A percentile compares a stretch with the other conserved stretches of the same genome.
These are phyloP conservation scores for Hemithea aestivaria DNA, from an alignment of 2,888 invertebrate genomes.

Conservation along the genomic window DNA sequence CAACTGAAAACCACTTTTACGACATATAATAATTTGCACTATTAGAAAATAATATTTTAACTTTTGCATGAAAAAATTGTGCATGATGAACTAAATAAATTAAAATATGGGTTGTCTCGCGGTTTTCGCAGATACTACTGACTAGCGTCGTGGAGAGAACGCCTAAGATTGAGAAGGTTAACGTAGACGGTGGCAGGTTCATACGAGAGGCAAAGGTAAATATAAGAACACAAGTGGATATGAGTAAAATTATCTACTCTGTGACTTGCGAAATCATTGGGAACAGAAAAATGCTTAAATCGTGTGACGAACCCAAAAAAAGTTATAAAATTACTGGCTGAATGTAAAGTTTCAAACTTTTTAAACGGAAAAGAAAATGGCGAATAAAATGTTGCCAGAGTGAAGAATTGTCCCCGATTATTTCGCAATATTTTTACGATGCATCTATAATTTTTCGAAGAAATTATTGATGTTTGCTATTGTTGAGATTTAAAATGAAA, in stretches of 20 bases:
- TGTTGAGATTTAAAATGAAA: conserved; percentile 12
- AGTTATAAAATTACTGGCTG: no score
- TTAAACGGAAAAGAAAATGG: background rate
- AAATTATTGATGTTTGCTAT: background rate
- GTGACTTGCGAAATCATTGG: conserved; percentile 35
- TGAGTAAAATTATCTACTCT: conserved; percentile 26
- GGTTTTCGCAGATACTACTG: conserved; percentile 88
- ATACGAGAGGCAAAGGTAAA: conserved; percentile 99
- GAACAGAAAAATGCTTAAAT: background rate
- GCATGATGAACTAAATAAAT: conserved; percentile 11
- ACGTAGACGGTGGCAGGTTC: conserved; percentile 95
- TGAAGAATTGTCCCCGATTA: conserved; percentile 1
- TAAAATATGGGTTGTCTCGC: conserved; percentile 53
- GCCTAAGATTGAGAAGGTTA: conserved; percentile 96
- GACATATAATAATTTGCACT: no score
- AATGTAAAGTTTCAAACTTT: conserved; percentile 1
- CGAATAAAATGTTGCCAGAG: no score
- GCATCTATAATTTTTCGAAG: background rate
- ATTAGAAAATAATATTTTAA: background rate
- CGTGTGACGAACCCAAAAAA: background rate
- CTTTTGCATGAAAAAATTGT: conserved; percentile 5
- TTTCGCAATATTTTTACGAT: conserved; percentile 13
- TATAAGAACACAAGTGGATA: conserved; percentile 38
- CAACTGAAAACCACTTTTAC: no score
- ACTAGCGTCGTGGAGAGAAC: conserved; percentile 95